phyloP scores from a whole-genome alignment of 92 coral and sea anemone species.

The Isaurus tuberculatus region DNA sequence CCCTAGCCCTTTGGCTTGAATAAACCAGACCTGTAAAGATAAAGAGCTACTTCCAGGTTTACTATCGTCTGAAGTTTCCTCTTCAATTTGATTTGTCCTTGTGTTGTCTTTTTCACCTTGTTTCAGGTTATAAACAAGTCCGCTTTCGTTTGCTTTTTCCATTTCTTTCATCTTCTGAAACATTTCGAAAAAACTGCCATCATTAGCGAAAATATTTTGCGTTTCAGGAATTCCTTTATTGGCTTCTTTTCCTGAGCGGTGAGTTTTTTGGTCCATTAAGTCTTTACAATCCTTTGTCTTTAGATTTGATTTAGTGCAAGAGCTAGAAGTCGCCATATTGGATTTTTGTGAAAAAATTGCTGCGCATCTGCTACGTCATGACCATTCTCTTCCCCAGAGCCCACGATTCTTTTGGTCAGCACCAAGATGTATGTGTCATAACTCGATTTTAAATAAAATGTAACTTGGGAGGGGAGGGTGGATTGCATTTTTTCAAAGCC shows the following conservation, averaged over 20 bases:
- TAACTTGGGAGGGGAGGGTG: too few relatives aligned
- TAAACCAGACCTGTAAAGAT: slow-evolving; percentile 45
- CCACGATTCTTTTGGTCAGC: neutral
- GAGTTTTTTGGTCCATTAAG: slow-evolving; percentile 4
- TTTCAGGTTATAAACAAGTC: slow-evolving; percentile 6
- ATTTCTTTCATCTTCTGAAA: slow-evolving; percentile 82
- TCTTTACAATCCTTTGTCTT: slow-evolving; percentile 32
- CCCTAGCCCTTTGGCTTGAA: slow-evolving; percentile 37
- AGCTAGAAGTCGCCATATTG: slow-evolving; percentile 38
- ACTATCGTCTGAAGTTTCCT: slow-evolving; percentile 30
- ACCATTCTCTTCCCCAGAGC: neutral
- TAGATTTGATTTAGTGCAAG: neutral
- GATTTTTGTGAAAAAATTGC: neutral
- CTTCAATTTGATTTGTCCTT: slow-evolving; percentile 13
- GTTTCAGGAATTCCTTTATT: slow-evolving; percentile 22
- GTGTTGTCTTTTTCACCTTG: slow-evolving; percentile 17
- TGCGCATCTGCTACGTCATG: neutral
- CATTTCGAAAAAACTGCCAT: slow-evolving; percentile 94
- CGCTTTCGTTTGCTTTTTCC: slow-evolving; percentile 52
- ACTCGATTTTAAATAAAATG: too few relatives aligned
- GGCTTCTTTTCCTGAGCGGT: neutral
- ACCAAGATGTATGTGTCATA: too few relatives aligned
- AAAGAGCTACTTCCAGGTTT: slow-evolving; percentile 37
- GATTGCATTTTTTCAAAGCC: too few relatives aligned
- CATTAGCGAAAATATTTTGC: slow-evolving; percentile 82